A percentile compares a stretch with the other conserved stretches of the same genome.
Evolutionary conservation across 2,113 vertebrate genomes (phyloP).

Genomic region (Empidonax traillii): DNA sequence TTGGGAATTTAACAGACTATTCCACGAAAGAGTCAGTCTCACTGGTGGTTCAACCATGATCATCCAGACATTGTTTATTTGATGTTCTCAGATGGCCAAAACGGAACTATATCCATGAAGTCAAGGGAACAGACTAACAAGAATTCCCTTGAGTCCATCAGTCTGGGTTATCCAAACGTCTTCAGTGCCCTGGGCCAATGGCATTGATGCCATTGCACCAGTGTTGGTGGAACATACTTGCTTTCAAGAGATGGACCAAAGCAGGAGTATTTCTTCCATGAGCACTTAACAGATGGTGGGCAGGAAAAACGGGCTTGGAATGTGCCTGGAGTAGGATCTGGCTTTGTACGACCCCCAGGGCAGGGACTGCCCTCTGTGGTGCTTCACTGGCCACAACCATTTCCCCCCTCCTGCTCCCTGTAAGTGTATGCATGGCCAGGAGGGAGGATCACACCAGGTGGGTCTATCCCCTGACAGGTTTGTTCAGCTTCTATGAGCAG

Average conservation of each 20-base stretch:
- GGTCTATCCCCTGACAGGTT: background rate
- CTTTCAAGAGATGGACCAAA: background rate
- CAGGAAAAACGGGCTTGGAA: background rate
- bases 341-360: background rate
- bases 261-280: background rate
- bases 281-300: background rate
- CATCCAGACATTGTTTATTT: accelerated
- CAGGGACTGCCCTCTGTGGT: background rate
- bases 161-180: background rate
- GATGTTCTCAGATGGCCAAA: background rate
- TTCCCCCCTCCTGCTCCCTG: background rate
- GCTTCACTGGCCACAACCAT: background rate
- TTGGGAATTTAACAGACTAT: background rate
- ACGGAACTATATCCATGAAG: background rate
- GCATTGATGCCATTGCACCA: accelerated
- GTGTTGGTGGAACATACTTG: background rate
- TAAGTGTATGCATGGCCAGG: accelerated
- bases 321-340: background rate
- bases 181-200: background rate
- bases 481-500: background rate
- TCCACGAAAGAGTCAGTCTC: background rate
- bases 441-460: background rate
- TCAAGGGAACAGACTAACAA: background rate
- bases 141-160: background rate
- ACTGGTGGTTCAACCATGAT: background rate